Percentiles rank a stretch among this genome's conserved stretches.
Evolutionary conservation across 2,113 vertebrate species (phyloP).

Genomic region (Cygnus buccinator): DNA sequence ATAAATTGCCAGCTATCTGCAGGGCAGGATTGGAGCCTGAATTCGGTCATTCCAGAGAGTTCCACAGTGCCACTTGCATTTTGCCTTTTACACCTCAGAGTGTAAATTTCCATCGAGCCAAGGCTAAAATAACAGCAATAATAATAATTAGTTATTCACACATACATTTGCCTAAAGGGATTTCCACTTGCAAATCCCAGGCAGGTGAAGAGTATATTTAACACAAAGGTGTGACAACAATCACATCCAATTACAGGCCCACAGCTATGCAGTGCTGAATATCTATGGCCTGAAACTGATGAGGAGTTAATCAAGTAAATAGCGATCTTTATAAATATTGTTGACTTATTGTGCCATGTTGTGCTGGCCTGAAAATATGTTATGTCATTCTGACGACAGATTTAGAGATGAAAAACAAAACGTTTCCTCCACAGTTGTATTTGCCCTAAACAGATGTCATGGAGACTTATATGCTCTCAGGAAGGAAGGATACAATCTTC

Average conservation of each 20-base stretch:
- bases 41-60: slow-evolving; percentile 13
- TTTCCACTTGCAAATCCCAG: slow-evolving; percentile 24
- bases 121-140: slow-evolving; percentile 3
- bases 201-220: neutral
- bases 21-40: neutral
- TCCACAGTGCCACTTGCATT: neutral
- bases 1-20: slow-evolving; percentile 32
- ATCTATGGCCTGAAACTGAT: neutral
- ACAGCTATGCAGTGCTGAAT: neutral
- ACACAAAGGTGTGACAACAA: slow-evolving; percentile 11
- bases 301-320: slow-evolving; percentile 10
- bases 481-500: neutral
- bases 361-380: neutral
- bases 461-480: neutral
- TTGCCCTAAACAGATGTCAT: neutral
- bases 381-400: neutral
- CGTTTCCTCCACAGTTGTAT: neutral
- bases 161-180: slow-evolving; percentile 8
- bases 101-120: neutral
- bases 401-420: neutral
- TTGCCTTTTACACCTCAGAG: neutral
- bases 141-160: neutral
- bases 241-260: neutral
- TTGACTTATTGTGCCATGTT: neutral
- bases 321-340: neutral